Base-by-base conservation (phyloP, 1,140 invertebrate genomes). In the Meloidogyne floridensis region DNA sequence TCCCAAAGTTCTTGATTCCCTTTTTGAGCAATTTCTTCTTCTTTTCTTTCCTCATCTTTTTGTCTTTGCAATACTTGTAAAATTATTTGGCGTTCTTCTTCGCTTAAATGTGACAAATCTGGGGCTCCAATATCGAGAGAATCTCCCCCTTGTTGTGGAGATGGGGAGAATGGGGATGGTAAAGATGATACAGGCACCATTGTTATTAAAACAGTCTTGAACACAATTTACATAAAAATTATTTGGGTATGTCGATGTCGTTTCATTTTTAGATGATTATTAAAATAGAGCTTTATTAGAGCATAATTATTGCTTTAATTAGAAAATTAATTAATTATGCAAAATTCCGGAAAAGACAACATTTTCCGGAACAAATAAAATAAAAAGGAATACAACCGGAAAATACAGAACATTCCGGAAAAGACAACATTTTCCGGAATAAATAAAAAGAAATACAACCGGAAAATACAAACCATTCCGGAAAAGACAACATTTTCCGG, bases 21-120 rank as follows among this genome's bases (percentile, higher is more conserved):
- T 72, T 79, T 79, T 79, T 79, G 77, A 42, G 59, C 77, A 13
- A 79, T 79, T 91, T 96, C 94, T 90, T 94, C 94, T 91, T 98
- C 96, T 86, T 94, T 93, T 90, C 96, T 94, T 92, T 98, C 97
- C 92, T 98, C 97, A 91, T 96, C 94, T 91, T 94, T 94, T 91
- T 98, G 96, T 84, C 97, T 92, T 92, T 95, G 93, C 92, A 98
- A 95, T 86, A 99, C 97, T 88, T 94, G 93, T 91, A 98, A 95
- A 91, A 99, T 98, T 92, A 98, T 97, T 91, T 94, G 94, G 90
- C 96, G 93, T 92, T 98, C 97, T 91, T 98, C 96, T 88, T 95
- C 94, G 87, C 95, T 98, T 89, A 98, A 94, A 92, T 98, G 96
- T 90, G 95, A 97, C 88, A 99, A 93, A 93, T 98, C 96, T 86